A percentile compares a stretch with the other conserved stretches of the same genome.
phyloP scores from a whole-genome alignment of 2,113 vertebrate species.

The Bufo bufo region DNA sequence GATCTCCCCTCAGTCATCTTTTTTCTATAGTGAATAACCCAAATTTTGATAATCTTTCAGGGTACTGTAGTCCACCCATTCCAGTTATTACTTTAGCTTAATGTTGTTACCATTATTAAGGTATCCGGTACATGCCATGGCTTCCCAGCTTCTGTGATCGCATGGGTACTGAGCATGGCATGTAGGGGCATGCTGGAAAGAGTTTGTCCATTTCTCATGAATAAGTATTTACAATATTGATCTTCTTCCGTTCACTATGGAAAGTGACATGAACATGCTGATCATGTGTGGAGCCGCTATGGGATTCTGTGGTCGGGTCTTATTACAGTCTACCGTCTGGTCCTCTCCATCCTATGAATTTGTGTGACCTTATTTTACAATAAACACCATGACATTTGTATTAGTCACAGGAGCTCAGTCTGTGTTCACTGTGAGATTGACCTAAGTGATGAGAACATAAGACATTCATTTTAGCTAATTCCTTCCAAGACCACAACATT shows the following conservation, averaged over 20 bases:
- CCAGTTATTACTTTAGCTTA: no score
- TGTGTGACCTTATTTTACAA: background rate
- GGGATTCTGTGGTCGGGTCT: background rate
- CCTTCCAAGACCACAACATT: background rate
- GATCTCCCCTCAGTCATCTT: no score
- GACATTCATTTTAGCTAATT: background rate
- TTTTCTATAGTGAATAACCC: no score
- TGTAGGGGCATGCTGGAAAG: no score
- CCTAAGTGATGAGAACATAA: constrained; percentile 28
- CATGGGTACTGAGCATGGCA: no score
- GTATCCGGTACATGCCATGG: no score
- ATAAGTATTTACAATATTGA: background rate
- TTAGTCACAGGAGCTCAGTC: constrained; percentile 42
- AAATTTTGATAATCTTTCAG: no score
- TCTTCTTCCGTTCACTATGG: background rate
- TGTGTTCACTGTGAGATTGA: background rate
- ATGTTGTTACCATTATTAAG: no score
- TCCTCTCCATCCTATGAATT: constrained; percentile 2
- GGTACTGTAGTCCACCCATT: no score
- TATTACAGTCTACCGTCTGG: background rate
- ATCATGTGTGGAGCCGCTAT: background rate
- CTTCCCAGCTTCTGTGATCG: no score
- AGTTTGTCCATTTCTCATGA: background rate
- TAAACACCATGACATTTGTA: constrained; percentile 42
- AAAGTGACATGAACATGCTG: background rate